Base-by-base conservation (phyloP, 2,888 invertebrate species). In the Monopis laevigella region DNA sequence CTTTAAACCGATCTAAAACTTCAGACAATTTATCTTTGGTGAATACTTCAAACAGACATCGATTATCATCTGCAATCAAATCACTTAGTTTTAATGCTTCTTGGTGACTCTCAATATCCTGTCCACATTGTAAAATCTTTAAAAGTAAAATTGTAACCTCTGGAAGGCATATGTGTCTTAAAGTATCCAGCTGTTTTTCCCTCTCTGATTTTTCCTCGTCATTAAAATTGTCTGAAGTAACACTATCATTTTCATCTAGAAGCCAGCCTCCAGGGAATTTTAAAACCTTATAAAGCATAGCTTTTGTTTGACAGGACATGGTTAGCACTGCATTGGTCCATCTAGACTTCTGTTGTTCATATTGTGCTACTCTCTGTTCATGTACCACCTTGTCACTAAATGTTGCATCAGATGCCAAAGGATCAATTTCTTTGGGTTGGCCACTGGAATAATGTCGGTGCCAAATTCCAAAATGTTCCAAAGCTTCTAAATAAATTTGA, bases 221-320 rank as follows among this genome's bases (percentile, higher is more conserved):
- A 49, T 59, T 71, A 21, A 64, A 77, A 16, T 70, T 73, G 4
- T 56, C 50, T 1, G 81, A 81, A 45, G 81, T 82, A 40, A 80
- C 75, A 12, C 80, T 68, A 34, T 82, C 81, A 48, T 66, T 82
- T 11, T 86, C 82, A 61, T 95, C 95, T 32, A 87, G 84, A 44
- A 97, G 82, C 96, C 96, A 97, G 3, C 96, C 95, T 52, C 93
- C 90, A 2, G 95, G 93, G 61, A 97, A 96, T 7, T 93, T 65
- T 26, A 97, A 63, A 1, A 96, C 90, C 67, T 96, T 95, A 66
- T 90, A 93, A 5, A 97, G 77, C 40, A 90, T 82, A 46, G 88
- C 88, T 52, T 89, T 89, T 0, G 93, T 89, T 42, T 86, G 88
- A 74, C 86, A 82, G 1, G 91, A 88, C 57, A 91, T 91, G 53